Percentiles rank a stretch among this genome's conserved stretches.
phyloP scores from a whole-genome alignment of 2,888 invertebrate species.

The Epirrhoe tristata region DNA sequence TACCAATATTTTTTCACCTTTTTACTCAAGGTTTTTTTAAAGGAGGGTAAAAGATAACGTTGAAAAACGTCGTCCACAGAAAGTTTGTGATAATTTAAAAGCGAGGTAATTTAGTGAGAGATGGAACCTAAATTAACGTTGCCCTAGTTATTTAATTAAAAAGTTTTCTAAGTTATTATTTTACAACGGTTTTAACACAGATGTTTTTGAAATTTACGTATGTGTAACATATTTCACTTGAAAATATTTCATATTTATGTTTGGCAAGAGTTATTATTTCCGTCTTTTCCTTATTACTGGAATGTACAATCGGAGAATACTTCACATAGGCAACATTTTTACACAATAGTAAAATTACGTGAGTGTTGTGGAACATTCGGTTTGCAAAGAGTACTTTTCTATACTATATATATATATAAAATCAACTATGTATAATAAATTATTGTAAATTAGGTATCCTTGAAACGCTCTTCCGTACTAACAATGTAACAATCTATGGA shows the following conservation, averaged over 20 bases:
- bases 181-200: constrained; percentile 4
- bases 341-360: too few species aligned
- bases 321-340: too few species aligned
- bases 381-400: too few species aligned
- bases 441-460: too few species aligned
- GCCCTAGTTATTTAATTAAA: constrained; percentile 35
- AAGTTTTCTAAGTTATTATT: constrained; percentile 18
- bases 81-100: constrained; percentile 50
- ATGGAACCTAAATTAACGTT: constrained; percentile 37
- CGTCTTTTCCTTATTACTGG: too few species aligned
- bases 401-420: too few species aligned
- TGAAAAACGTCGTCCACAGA: constrained; percentile 48
- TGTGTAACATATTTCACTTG: background rate
- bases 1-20: constrained; percentile 46
- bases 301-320: too few species aligned
- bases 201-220: background rate
- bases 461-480: too few species aligned
- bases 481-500: too few species aligned
- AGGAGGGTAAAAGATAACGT: constrained; percentile 51
- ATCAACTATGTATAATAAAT: too few species aligned
- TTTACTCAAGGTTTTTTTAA: constrained; percentile 11
- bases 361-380: too few species aligned
- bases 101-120: constrained; percentile 52
- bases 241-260: background rate
- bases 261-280: background rate